phyloP scores from a whole-genome alignment of 2,113 vertebrate genomes.

The Hystrix cristata region DNA sequence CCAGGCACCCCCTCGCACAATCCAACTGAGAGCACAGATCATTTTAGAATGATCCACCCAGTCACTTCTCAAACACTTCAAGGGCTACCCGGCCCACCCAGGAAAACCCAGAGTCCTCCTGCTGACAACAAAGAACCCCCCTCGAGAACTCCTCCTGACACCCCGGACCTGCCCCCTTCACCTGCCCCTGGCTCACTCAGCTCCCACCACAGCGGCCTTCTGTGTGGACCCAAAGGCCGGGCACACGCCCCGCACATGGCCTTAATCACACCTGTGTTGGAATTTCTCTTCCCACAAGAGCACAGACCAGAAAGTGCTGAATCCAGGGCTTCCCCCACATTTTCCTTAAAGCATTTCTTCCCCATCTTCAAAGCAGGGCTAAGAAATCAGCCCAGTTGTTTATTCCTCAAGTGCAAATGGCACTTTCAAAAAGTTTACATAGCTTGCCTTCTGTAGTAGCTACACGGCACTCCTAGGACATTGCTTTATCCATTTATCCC shows the following conservation, averaged over 20 bases:
- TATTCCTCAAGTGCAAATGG: background rate
- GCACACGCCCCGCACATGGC: background rate
- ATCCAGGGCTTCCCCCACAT: background rate
- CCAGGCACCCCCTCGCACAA: background rate
- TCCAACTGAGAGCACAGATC: background rate
- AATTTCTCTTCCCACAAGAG: background rate
- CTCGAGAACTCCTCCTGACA: no score
- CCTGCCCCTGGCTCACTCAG: no score
- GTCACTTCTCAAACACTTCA: background rate
- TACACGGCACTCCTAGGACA: background rate
- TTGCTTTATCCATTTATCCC: background rate
- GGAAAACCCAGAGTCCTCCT: background rate
- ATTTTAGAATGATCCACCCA: background rate
- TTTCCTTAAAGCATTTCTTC: background rate
- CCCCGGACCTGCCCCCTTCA: no score
- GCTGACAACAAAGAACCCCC: background rate
- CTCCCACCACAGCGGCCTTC: background rate
- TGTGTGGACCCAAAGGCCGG: fast-evolving
- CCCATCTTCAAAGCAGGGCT: background rate
- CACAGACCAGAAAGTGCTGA: background rate
- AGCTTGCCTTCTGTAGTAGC: background rate
- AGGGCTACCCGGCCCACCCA: background rate
- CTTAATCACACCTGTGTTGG: background rate
- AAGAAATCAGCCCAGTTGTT: background rate
- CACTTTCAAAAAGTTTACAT: background rate